Evolutionary conservation across 2,113 vertebrate species (phyloP).

Genomic region (Gopherus flavomarginatus): DNA sequence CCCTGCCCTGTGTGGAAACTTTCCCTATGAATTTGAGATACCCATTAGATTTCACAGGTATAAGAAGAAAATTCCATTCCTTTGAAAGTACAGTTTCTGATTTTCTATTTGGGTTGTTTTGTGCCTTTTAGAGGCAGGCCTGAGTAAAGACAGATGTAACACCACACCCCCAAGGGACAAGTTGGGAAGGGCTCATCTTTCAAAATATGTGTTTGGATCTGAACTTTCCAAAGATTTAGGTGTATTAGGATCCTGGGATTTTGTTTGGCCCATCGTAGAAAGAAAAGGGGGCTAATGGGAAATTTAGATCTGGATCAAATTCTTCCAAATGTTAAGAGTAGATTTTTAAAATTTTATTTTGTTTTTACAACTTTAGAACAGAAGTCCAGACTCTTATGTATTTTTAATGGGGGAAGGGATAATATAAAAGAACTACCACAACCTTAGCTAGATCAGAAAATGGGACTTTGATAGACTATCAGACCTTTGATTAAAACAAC

Average conservation of each 20-base stretch:
- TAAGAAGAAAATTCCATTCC: neutral
- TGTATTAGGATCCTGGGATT: neutral
- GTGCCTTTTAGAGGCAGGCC: neutral
- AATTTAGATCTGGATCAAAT: neutral
- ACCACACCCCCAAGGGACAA: neutral
- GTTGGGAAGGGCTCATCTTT: neutral
- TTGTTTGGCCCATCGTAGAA: neutral
- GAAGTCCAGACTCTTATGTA: neutral
- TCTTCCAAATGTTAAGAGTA: neutral
- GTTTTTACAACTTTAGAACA: conserved; percentile 18
- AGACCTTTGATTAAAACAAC: conserved; percentile 68
- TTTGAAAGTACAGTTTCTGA: neutral
- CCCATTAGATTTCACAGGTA: neutral
- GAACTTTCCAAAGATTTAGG: conserved; percentile 1
- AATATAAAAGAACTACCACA: conserved; percentile 37
- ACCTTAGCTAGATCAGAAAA: conserved; percentile 14
- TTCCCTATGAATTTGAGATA: rapidly evolving
- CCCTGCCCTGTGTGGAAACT: neutral
- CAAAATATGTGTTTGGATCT: neutral
- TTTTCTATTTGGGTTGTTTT: conserved; percentile 11
- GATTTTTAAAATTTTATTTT: neutral
- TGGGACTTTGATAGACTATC: neutral
- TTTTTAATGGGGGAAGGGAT: conserved; percentile 4
- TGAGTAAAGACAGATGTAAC: neutral
- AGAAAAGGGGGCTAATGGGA: neutral